Evolutionary conservation across 2,888 invertebrate genomes (phyloP).

Genomic region (Mesorhabditis belari): DNA sequence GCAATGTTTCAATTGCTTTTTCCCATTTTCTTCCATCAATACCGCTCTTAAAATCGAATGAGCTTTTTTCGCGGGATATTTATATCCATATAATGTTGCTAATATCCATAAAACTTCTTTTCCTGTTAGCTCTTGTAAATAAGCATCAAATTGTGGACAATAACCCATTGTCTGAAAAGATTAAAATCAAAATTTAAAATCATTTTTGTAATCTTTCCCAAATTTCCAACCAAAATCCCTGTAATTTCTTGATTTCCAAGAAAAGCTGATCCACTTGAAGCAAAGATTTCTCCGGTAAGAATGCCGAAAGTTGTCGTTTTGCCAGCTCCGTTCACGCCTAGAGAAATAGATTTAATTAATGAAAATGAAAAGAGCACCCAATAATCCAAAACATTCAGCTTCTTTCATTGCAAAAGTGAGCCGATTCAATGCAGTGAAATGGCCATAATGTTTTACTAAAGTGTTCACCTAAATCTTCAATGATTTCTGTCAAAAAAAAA

Average conservation of each 20-base stretch:
- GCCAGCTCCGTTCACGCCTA: constrained; percentile 38
- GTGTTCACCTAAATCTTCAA: neutral
- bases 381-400: constrained; percentile 44
- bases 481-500: neutral
- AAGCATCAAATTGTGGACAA: constrained; percentile 46
- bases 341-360: neutral
- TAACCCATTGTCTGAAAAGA: constrained; percentile 32
- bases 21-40: constrained; percentile 23
- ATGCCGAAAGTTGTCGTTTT: constrained; percentile 48
- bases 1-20: constrained; percentile 23
- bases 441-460: constrained; percentile 16
- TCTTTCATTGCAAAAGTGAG: constrained; percentile 29
- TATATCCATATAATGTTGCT: constrained; percentile 8
- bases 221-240: constrained; percentile 2
- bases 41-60: constrained; percentile 22
- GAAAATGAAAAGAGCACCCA: constrained; percentile 5
- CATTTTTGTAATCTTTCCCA: neutral
- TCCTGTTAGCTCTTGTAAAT: constrained; percentile 36
- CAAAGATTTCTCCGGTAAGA: constrained; percentile 27
- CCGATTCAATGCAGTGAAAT: constrained; percentile 24
- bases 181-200: neutral
- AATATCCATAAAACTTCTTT: constrained; percentile 24
- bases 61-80: constrained; percentile 12
- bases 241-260: constrained; percentile 26
- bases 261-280: constrained; percentile 26